phyloP scores from a whole-genome alignment of 1,140 invertebrate genomes.

The Procambarus virginalis region DNA sequence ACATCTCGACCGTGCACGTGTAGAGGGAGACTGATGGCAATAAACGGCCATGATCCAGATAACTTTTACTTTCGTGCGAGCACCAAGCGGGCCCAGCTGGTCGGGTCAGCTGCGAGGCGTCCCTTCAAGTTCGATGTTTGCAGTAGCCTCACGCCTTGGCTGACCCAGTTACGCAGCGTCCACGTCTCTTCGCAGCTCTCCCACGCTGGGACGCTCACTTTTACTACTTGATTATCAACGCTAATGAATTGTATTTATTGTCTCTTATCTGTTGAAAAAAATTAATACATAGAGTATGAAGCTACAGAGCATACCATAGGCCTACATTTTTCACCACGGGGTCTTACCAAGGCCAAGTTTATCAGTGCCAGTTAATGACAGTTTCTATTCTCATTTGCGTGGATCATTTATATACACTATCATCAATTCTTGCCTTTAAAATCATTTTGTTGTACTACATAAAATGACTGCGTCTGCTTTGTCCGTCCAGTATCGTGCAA shows the following conservation, averaged over 20 bases:
- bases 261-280: too few relatives aligned
- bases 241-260: too few relatives aligned
- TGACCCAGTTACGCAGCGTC: neutral
- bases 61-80: constrained; percentile 7
- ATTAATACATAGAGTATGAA: too few relatives aligned
- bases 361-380: neutral
- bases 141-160: neutral
- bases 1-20: neutral
- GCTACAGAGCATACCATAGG: too few relatives aligned
- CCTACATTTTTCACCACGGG: too few relatives aligned
- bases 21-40: neutral
- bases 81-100: neutral
- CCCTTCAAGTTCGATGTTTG: neutral
- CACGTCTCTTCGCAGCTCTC: neutral
- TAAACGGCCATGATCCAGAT: neutral
- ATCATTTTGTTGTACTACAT: neutral
- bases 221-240: neutral
- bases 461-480: neutral
- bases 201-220: neutral
- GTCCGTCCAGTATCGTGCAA: neutral
- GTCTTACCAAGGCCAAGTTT: too few relatives aligned
- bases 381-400: neutral
- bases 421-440: neutral
- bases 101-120: neutral
- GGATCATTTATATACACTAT: neutral